These are phyloP conservation scores for Aproaerema taeniolella DNA, from an alignment of 2,888 invertebrate genomes.

Conservation along the genomic window DNA sequence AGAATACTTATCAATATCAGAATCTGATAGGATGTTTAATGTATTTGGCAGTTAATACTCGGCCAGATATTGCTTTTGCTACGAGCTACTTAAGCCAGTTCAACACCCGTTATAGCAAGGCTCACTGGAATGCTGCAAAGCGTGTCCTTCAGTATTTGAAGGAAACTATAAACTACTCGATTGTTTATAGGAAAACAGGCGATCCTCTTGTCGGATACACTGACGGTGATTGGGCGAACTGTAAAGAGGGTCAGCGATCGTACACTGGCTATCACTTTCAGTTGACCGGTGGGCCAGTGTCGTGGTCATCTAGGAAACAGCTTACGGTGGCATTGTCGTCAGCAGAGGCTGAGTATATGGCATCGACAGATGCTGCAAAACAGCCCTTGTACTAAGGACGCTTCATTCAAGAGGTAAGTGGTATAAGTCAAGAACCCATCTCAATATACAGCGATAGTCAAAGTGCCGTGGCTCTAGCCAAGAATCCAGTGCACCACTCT, in stretches of 20 bases:
- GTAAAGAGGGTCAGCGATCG: constrained; percentile 17
- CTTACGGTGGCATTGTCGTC: background rate
- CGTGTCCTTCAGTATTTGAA: constrained; percentile 6
- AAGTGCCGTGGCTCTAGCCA: background rate
- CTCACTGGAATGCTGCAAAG: constrained; percentile 5
- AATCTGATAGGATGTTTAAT: constrained; percentile 1
- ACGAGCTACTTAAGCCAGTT: constrained; percentile 9
- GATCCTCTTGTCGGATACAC: background rate
- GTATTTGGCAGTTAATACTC: constrained; percentile 3
- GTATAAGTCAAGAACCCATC: background rate
- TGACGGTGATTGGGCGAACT: constrained; percentile 19
- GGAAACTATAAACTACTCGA: background rate
- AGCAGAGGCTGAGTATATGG: background rate
- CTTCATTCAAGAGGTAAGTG: background rate
- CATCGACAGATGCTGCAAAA: background rate
- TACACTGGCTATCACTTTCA: constrained; percentile 23
- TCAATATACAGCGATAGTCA: background rate
- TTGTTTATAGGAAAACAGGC: constrained; percentile 3
- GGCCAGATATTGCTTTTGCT: constrained; percentile 12
- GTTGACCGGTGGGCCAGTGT: background rate
- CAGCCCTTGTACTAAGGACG: background rate
- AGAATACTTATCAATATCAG: background rate
- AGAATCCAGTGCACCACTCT: background rate
- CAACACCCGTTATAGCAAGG: constrained; percentile 3
- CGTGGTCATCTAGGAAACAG: background rate